Conservation (phyloP, 2,113 vertebrate genomes). For the Sigmodon hispidus region DNA sequence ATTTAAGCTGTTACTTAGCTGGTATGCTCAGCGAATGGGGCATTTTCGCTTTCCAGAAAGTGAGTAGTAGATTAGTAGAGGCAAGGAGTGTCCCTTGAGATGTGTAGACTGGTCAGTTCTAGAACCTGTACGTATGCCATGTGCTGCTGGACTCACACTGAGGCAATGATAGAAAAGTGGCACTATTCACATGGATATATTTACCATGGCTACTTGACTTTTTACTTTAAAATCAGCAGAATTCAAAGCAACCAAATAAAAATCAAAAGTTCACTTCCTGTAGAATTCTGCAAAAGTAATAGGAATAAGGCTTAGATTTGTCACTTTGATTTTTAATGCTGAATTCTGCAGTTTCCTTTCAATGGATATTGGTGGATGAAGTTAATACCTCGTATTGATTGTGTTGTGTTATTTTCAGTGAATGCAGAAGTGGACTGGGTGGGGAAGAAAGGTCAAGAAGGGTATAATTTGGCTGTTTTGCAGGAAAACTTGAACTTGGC, state of each 20-base stretch:
- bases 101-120: neutral
- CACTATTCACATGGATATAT: neutral
- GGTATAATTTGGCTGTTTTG: slow-evolving; percentile 69
- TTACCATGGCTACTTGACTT: neutral
- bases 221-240: slow-evolving; percentile 38
- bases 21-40: neutral
- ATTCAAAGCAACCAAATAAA: slow-evolving; percentile 44
- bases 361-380: slow-evolving; percentile 34
- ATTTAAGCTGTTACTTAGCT: slow-evolving; percentile 34
- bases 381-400: slow-evolving; percentile 1
- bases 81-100: neutral
- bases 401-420: slow-evolving; percentile 43
- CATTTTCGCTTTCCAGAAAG: neutral
- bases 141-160: neutral
- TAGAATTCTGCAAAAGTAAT: slow-evolving; percentile 44
- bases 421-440: slow-evolving; percentile 32
- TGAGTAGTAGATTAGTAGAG: neutral
- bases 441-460: slow-evolving; percentile 51
- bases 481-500: slow-evolving; percentile 99
- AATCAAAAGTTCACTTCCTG: slow-evolving; percentile 18
- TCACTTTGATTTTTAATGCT: neutral
- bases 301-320: slow-evolving; percentile 35
- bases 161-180: slow-evolving; percentile 12
- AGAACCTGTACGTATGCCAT: neutral
- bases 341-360: slow-evolving; percentile 52